Base-by-base conservation (phyloP, 1,140 invertebrate genomes). In the Philotrypesis tridentata region DNA sequence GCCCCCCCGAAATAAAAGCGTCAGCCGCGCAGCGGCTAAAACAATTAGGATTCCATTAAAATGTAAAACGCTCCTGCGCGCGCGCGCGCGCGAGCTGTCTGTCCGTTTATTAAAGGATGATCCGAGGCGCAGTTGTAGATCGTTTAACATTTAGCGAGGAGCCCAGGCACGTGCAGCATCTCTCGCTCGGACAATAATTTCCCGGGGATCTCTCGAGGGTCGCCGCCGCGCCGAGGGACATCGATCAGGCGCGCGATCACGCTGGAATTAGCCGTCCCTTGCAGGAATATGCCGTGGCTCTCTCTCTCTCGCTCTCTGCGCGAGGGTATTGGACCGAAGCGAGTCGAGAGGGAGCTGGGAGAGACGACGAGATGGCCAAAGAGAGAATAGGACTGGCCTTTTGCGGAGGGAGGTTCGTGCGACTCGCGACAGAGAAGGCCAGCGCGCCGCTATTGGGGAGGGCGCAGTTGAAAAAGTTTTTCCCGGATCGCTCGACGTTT, bases 181-280 rank as follows among this genome's bases (percentile, higher is more conserved):
- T 55, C 48, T 29, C 40, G 21, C 33, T 11, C 76, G 85, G 87
- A 90, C 89, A 89, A 90, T 90, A 89, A 86, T 85, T 90, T 86
- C 85, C n/a, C 85, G 86, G 75, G 85, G 82, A 84, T 85, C 61
- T 65, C 33, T 1, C 37, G 40, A 65, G 60, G 31, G 74, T 40
- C 17, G 25, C 21, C 6, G 71, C 0, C 8, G 23, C n/a, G 74
- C 21, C 85, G 82, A 88, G 86, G 87, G 89, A 90, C 90, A 91
- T 91, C 89, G 89, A 91, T 92, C 90, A 90, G 89, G 84, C 87
- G 37, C 87, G 88, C 87, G 89, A 91, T 90, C 87, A 89, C 89
- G 85, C 48, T 88, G 87, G 89, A 91, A 92, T 92, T 91, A 91
- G 88, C 88, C 89, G 90, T 91, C 90, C 88, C 88, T 89, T 87